Evolutionary conservation across 2,888 invertebrate species (phyloP).

Genomic region (Xylocampa areola): DNA sequence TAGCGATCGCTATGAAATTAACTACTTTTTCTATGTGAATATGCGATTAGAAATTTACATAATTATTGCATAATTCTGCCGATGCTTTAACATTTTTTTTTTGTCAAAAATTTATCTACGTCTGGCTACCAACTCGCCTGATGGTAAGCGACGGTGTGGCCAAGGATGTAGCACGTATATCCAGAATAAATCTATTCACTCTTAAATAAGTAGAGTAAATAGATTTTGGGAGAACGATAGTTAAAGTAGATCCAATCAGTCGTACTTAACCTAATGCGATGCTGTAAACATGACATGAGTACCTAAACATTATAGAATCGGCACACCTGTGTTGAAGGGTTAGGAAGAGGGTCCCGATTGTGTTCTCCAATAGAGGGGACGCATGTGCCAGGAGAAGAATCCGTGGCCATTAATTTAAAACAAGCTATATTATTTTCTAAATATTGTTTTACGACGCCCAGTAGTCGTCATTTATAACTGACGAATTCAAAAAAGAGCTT

Average conservation of each 20-base stretch:
- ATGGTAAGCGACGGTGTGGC: too few species aligned
- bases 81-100: too few species aligned
- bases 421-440: constrained; percentile 6
- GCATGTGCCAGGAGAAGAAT: constrained; percentile 6
- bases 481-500: neutral
- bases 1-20: constrained; percentile 50
- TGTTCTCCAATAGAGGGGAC: constrained; percentile 25
- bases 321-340: constrained; percentile 50
- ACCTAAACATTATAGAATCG: constrained; percentile 26
- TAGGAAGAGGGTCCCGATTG: constrained; percentile 36
- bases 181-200: too few species aligned
- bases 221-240: too few species aligned
- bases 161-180: too few species aligned
- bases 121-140: too few species aligned
- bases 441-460: constrained; percentile 4
- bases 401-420: constrained; percentile 28
- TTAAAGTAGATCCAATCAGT: too few species aligned
- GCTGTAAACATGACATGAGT: constrained; percentile 28
- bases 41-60: constrained; percentile 29
- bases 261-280: neutral
- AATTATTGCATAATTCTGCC: too few species aligned
- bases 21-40: constrained; percentile 37
- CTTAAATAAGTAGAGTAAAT: too few species aligned
- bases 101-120: too few species aligned
- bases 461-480: neutral